A percentile compares a stretch with the other conserved stretches of the same genome.
Evolutionary conservation across 2,888 invertebrate genomes (phyloP).

Genomic region (Philereme vetulata): DNA sequence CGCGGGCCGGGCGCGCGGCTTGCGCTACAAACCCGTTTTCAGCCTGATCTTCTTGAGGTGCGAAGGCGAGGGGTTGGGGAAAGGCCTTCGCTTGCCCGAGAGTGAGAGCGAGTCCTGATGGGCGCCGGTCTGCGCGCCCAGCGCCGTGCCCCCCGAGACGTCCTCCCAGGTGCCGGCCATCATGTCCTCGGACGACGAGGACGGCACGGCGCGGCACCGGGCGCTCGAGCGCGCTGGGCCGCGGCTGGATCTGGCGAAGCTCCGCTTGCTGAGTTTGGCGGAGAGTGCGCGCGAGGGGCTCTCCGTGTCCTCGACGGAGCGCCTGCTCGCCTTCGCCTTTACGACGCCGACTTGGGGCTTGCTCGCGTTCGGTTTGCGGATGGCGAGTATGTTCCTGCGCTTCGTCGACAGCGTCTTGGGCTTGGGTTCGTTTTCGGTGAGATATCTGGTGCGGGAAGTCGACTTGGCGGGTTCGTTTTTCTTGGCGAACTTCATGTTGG

Average conservation of each 20-base stretch:
- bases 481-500: slow-evolving; percentile 61
- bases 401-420: slow-evolving; percentile 66
- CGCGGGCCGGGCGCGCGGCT: slow-evolving; percentile 55
- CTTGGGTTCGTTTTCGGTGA: slow-evolving; percentile 69
- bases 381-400: slow-evolving; percentile 69
- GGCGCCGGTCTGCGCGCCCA: slow-evolving; percentile 36
- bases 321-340: slow-evolving; percentile 59
- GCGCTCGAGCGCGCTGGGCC: slow-evolving; percentile 38
- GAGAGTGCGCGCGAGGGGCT: slow-evolving; percentile 46
- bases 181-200: slow-evolving; percentile 67
- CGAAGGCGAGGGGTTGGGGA: slow-evolving; percentile 59
- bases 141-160: slow-evolving; percentile 56
- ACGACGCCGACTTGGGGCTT: slow-evolving; percentile 63
- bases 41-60: slow-evolving; percentile 76
- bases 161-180: slow-evolving; percentile 60
- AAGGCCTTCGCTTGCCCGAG: slow-evolving; percentile 58
- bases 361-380: slow-evolving; percentile 71
- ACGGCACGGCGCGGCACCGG: slow-evolving; percentile 57
- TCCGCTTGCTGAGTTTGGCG: slow-evolving; percentile 63
- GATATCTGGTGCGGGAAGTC: slow-evolving; percentile 59
- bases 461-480: slow-evolving; percentile 66
- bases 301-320: slow-evolving; percentile 67
- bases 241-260: slow-evolving; percentile 57
- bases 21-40: slow-evolving; percentile 70
- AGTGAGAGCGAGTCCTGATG: slow-evolving; percentile 12